Percentiles rank a stretch among this genome's conserved stretches.
These are phyloP conservation scores for Brotula barbata DNA, from an alignment of 2,797 vertebrate genomes.

Conservation along the genomic window DNA sequence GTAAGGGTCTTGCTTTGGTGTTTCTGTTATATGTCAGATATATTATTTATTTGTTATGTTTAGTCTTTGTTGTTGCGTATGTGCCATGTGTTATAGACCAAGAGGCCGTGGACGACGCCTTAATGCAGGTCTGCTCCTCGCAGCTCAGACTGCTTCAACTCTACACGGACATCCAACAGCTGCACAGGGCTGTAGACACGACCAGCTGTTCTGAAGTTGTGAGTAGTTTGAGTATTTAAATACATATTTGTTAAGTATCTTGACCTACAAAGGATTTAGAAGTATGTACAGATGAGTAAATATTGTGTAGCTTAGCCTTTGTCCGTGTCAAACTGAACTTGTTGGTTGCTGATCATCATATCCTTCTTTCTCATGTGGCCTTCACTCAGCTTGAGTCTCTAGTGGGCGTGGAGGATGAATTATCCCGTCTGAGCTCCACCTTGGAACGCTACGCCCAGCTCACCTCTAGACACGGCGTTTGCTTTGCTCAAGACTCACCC, in stretches of 20 bases:
- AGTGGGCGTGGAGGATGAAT: constrained; percentile 80
- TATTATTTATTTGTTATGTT: too few relatives aligned
- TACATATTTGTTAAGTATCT: too few relatives aligned
- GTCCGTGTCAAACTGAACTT: too few relatives aligned
- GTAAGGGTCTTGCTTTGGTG: too few relatives aligned
- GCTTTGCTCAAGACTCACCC: constrained; percentile 82
- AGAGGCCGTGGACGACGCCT: constrained; percentile 85
- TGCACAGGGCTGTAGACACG: constrained; percentile 72
- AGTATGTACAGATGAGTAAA: not conserved
- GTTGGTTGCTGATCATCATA: too few relatives aligned
- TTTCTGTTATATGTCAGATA: too few relatives aligned
- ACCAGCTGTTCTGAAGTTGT: constrained; percentile 78
- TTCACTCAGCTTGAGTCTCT: constrained; percentile 40
- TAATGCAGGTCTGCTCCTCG: constrained; percentile 87
- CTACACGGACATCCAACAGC: constrained; percentile 84
- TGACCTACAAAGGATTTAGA: too few relatives aligned
- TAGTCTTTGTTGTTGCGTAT: too few relatives aligned
- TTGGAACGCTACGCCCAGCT: constrained; percentile 85
- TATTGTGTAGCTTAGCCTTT: too few relatives aligned
- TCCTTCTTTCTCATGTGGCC: not conserved
- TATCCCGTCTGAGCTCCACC: constrained; percentile 78
- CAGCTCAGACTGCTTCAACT: constrained; percentile 90
- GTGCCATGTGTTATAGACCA: constrained; percentile 74
- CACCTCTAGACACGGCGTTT: constrained; percentile 75
- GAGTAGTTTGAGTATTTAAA: constrained; percentile 31